A percentile compares a stretch with the other conserved stretches of the same genome.
Conservation (phyloP, 2,113 vertebrate species). For the Mustela lutreola region DNA sequence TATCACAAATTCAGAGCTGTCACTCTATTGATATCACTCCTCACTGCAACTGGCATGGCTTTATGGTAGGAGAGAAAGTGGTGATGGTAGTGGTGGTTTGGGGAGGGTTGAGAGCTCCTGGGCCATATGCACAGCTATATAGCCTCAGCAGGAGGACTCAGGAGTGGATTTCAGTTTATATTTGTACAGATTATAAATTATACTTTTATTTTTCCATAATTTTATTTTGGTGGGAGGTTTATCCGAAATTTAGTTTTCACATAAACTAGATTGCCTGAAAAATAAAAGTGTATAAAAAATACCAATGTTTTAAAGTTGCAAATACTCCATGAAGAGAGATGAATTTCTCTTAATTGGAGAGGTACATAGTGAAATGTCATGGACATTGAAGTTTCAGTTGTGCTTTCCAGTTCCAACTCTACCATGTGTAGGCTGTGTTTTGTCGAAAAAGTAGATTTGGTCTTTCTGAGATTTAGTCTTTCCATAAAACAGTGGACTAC, state of each 20-base stretch:
- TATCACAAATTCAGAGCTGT: background rate
- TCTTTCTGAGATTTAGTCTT: conserved; percentile 6
- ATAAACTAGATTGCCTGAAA: background rate
- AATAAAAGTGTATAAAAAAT: background rate
- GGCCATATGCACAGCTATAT: background rate
- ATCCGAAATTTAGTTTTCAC: background rate
- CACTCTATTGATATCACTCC: background rate
- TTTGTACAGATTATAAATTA: background rate
- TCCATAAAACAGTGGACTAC: background rate
- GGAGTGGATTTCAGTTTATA: background rate
- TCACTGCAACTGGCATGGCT: background rate
- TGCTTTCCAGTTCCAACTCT: background rate
- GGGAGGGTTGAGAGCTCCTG: background rate
- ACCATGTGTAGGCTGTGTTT: background rate
- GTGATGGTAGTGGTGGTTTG: background rate
- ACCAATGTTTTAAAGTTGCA: background rate
- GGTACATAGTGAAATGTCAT: background rate
- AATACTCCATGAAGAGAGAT: background rate
- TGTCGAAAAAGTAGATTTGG: background rate
- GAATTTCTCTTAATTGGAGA: background rate
- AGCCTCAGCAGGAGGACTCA: no score
- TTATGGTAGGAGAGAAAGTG: background rate
- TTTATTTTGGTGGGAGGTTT: background rate
- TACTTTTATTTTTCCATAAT: background rate
- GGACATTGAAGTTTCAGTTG: background rate